Conservation (phyloP, 2,888 invertebrate genomes). For the Zele albiditarsus region DNA sequence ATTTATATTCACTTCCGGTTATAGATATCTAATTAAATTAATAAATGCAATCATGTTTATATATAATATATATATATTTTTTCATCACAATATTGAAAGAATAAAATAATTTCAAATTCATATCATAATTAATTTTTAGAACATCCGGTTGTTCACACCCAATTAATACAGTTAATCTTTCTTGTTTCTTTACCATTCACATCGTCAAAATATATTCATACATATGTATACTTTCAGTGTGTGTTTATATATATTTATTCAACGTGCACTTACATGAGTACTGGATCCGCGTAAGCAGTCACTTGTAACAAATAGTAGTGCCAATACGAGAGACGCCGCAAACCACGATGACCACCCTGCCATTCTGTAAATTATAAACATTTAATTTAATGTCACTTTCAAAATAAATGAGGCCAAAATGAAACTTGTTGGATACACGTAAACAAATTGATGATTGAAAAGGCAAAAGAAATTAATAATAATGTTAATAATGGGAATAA, state of each 20-base stretch:
- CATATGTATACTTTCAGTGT: no score
- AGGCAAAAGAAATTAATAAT: background rate
- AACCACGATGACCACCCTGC: slow-evolving; percentile 59
- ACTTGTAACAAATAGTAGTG: slow-evolving; percentile 58
- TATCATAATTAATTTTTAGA: background rate
- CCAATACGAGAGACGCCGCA: slow-evolving; percentile 55
- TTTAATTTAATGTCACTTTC: slow-evolving; percentile 34
- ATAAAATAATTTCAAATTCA: background rate
- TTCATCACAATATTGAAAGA: no score
- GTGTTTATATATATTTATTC: background rate
- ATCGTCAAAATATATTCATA: no score
- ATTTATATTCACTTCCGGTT: slow-evolving; percentile 56
- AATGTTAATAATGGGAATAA: background rate
- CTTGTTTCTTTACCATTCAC: no score
- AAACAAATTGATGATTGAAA: background rate
- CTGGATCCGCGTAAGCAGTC: slow-evolving; percentile 58
- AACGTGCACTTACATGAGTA: slow-evolving; percentile 57
- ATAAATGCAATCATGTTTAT: background rate
- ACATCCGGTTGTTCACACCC: slow-evolving; percentile 1
- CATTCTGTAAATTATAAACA: slow-evolving; percentile 58
- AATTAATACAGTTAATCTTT: slow-evolving; percentile 8
- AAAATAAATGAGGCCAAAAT: slow-evolving; percentile 31
- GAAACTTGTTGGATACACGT: background rate
- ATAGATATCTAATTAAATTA: slow-evolving; percentile 7
- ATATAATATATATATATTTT: no score